phyloP scores from a whole-genome alignment of 2,113 vertebrate species.

The Prionailurus bengalensis region DNA sequence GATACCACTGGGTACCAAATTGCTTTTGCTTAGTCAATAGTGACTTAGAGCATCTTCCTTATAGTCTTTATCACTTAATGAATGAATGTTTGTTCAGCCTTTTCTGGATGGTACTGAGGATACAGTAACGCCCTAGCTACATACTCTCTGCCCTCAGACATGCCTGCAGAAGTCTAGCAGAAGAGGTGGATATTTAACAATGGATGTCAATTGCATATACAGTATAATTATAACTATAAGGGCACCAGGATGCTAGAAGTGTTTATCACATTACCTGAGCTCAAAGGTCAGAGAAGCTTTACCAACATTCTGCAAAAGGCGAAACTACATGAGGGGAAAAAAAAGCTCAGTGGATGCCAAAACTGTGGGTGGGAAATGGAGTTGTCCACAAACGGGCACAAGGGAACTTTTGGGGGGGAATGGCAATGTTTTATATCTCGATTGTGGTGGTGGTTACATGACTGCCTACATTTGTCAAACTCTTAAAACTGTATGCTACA shows the following conservation, averaged over 20 bases:
- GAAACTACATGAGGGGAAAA: background rate
- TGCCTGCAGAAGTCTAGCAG: background rate
- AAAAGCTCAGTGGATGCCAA: background rate
- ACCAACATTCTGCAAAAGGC: background rate
- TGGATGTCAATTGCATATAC: background rate
- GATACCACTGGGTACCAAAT: background rate
- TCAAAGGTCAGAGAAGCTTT: slow-evolving; percentile 30
- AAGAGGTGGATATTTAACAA: background rate
- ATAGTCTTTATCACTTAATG: background rate
- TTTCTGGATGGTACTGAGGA: background rate
- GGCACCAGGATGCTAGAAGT: background rate
- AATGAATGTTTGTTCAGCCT: background rate
- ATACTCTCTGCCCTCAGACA: background rate
- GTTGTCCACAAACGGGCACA: background rate
- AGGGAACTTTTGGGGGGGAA: background rate
- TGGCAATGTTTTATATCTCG: background rate
- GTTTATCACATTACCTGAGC: background rate
- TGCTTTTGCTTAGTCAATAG: background rate
- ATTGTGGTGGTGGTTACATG: background rate
- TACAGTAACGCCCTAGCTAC: background rate
- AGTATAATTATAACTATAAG: background rate
- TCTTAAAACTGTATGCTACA: background rate
- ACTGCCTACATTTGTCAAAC: background rate
- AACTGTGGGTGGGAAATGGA: background rate
- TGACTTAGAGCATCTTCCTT: background rate